phyloP scores from a whole-genome alignment of 2,888 invertebrate genomes.

The Platycnemis pennipes region DNA sequence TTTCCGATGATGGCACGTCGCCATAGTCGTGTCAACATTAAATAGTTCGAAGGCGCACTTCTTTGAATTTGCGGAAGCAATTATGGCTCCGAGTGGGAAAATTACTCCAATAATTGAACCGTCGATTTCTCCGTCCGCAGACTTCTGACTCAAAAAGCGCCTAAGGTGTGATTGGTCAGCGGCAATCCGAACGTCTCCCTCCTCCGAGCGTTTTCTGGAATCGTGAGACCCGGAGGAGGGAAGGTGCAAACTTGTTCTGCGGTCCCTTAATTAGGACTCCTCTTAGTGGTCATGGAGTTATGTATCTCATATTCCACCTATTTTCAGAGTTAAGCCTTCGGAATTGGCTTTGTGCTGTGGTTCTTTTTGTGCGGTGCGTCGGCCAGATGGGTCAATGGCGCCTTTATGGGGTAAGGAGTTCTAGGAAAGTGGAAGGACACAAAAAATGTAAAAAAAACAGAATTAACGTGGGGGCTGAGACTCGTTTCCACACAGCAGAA shows the following conservation, averaged over 20 bases:
- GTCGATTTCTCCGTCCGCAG: neutral
- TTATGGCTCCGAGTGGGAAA: neutral
- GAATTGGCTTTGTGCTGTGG: neutral
- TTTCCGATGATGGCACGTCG: neutral
- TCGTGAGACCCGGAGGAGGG: neutral
- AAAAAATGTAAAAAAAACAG: neutral
- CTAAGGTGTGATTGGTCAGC: constrained; percentile 1
- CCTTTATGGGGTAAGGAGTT: neutral
- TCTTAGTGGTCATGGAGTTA: neutral
- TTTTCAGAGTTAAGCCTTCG: neutral
- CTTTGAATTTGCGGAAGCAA: constrained; percentile 7
- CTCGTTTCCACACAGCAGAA: neutral
- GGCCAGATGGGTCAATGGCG: neutral
- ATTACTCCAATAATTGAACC: neutral
- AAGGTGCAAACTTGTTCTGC: neutral
- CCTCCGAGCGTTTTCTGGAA: neutral
- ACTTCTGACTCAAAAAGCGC: neutral
- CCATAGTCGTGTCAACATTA: neutral
- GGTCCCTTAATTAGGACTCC: neutral
- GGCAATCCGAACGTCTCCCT: neutral
- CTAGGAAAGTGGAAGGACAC: neutral
- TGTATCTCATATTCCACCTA: neutral
- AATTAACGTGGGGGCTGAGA: neutral
- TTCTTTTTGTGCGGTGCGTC: neutral
- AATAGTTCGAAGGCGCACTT: neutral